Conservation (phyloP, 1,140 invertebrate species). For the Zaprionus ghesquierei region DNA sequence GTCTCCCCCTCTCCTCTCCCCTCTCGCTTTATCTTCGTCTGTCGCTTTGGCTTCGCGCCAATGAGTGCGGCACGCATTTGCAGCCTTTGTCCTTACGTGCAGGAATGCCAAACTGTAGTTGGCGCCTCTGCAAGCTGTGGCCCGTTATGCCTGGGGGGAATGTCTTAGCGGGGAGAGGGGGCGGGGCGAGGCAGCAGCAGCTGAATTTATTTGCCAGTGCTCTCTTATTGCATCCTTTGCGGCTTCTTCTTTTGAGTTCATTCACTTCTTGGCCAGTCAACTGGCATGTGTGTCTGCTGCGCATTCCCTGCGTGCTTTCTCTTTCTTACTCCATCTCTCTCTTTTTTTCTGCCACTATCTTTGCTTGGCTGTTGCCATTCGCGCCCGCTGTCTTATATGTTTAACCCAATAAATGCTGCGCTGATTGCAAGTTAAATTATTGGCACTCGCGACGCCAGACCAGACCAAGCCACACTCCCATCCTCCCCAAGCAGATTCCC, state of each 20-base stretch:
- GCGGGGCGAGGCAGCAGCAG: conserved; percentile 25
- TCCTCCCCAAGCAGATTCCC: conserved; percentile 2
- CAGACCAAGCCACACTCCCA: conserved; percentile 18
- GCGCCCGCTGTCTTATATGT: conserved; percentile 48
- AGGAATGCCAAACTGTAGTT: conserved; percentile 48
- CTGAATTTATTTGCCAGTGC: conserved; percentile 67
- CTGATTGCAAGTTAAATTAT: conserved; percentile 80
- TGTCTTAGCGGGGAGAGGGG: background rate
- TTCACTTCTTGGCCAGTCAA: conserved; percentile 57
- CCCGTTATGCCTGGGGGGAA: background rate
- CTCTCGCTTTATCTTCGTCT: background rate
- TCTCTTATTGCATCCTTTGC: conserved; percentile 19
- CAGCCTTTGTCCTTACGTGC: conserved; percentile 67
- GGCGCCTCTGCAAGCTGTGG: conserved; percentile 11
- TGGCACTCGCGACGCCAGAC: conserved; percentile 60
- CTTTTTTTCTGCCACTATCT: background rate
- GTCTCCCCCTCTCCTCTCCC: background rate
- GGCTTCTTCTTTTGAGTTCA: conserved; percentile 55
- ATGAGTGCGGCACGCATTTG: conserved; percentile 41
- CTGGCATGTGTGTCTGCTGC: conserved; percentile 41
- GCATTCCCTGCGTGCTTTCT: background rate
- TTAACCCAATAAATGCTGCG: conserved; percentile 77
- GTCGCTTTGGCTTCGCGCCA: conserved; percentile 30
- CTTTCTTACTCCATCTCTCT: background rate
- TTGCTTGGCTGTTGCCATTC: background rate